These are phyloP conservation scores for Oxytorus armatus DNA, from an alignment of 2,888 invertebrate genomes.

Conservation along the genomic window DNA sequence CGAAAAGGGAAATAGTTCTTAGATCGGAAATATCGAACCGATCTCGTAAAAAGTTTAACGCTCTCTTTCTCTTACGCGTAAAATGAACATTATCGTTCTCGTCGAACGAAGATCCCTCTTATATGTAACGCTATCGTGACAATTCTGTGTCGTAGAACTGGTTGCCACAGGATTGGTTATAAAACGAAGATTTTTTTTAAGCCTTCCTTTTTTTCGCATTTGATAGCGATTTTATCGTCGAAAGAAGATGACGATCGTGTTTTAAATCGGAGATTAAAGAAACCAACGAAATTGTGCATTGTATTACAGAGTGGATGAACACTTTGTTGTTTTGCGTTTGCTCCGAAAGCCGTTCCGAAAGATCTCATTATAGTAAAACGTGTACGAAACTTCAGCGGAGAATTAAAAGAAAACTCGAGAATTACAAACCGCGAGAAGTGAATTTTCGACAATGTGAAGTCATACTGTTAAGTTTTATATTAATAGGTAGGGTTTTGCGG, in stretches of 20 bases:
- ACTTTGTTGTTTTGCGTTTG: too few relatives aligned
- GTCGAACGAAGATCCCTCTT: not conserved
- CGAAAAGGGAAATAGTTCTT: conserved; percentile 5
- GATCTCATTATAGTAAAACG: conserved; percentile 26
- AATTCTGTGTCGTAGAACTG: not conserved
- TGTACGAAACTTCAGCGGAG: not conserved
- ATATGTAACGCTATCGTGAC: not conserved
- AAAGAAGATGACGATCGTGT: too few relatives aligned
- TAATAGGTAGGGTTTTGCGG: not conserved
- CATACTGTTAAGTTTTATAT: conserved; percentile 5
- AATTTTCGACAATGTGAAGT: conserved; percentile 3
- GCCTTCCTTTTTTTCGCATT: too few relatives aligned
- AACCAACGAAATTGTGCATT: too few relatives aligned
- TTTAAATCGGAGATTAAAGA: too few relatives aligned
- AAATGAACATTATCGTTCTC: conserved; percentile 39
- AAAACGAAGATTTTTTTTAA: too few relatives aligned
- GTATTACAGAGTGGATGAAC: too few relatives aligned
- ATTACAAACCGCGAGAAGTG: conserved; percentile 7
- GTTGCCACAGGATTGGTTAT: too few relatives aligned
- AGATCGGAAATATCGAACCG: conserved; percentile 27
- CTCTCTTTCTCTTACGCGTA: conserved; percentile 3
- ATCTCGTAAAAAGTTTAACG: conserved; percentile 30
- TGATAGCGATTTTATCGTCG: too few relatives aligned
- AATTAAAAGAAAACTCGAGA: not conserved
- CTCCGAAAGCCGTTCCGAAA: too few relatives aligned